Evolutionary conservation across 2,888 invertebrate species (phyloP).

Genomic region (Hedya salicella): DNA sequence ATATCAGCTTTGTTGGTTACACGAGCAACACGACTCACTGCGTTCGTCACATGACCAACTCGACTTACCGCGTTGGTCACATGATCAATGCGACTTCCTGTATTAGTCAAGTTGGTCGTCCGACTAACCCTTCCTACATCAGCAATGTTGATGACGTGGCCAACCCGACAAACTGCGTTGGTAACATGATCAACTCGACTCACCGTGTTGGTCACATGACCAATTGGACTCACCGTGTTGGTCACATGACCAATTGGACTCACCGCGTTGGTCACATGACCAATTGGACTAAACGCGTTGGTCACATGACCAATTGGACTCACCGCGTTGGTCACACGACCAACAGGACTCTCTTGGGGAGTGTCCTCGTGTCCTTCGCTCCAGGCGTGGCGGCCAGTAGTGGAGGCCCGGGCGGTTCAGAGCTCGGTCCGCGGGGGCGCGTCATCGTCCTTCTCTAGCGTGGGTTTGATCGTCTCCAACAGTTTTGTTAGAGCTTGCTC

Average conservation of each 20-base stretch:
- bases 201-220: neutral
- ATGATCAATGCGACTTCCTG: neutral
- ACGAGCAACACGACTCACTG: too few species aligned
- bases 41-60: too few species aligned
- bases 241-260: too few species aligned
- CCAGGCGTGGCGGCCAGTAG: too few species aligned
- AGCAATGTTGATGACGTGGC: neutral
- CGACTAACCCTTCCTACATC: neutral
- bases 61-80: too few species aligned
- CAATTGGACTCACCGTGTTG: neutral
- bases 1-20: too few species aligned
- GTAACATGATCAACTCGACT: neutral
- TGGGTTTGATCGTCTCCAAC: constrained; percentile 85
- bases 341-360: neutral
- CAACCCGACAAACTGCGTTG: neutral
- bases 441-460: constrained; percentile 65
- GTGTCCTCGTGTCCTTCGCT: too few species aligned
- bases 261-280: neutral
- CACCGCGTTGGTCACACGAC: neutral
- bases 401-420: constrained; percentile 52
- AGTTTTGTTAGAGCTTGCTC: constrained; percentile 91
- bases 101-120: neutral
- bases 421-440: constrained; percentile 57
- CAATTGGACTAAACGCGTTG: neutral
- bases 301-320: neutral